Percentiles rank a stretch among this genome's conserved stretches.
Evolutionary conservation across 2,113 vertebrate genomes (phyloP).

Genomic region (Bambusicola thoracicus): DNA sequence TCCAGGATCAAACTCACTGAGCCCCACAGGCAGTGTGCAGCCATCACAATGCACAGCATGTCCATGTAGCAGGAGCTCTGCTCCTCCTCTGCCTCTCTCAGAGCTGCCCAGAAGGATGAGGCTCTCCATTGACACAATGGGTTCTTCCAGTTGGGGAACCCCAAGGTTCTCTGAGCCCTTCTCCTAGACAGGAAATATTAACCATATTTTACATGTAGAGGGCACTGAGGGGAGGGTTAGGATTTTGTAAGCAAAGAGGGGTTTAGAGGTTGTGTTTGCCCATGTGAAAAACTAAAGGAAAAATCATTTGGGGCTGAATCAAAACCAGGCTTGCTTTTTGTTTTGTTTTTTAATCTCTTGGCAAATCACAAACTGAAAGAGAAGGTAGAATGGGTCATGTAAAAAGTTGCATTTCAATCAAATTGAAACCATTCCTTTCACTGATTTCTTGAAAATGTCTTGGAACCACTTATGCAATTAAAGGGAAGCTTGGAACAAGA

Average conservation of each 20-base stretch:
- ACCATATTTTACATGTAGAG: rapidly evolving
- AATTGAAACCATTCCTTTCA: constrained; percentile 49
- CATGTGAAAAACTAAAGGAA: neutral
- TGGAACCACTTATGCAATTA: constrained; percentile 7
- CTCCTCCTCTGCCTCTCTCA: neutral
- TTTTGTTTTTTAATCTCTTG: neutral
- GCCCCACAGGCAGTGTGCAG: neutral
- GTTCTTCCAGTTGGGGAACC: neutral
- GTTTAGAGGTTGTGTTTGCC: neutral
- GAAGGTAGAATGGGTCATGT: neutral
- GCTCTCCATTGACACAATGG: neutral
- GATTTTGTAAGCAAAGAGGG: neutral
- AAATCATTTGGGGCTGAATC: neutral
- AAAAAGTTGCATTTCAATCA: constrained; percentile 26
- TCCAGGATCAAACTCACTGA: neutral
- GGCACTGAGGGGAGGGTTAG: neutral
- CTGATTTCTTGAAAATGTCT: constrained; percentile 37
- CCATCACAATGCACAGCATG: rapidly evolving
- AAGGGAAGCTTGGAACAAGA: neutral
- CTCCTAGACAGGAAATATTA: neutral
- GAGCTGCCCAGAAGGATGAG: neutral
- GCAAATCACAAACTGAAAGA: neutral
- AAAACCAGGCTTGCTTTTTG: neutral
- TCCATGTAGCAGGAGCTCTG: rapidly evolving
- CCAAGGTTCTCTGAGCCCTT: neutral